A percentile compares a stretch with the other conserved stretches of the same genome.
Evolutionary conservation across 2,888 invertebrate species (phyloP).

Genomic region (Acrobasis consociella): DNA sequence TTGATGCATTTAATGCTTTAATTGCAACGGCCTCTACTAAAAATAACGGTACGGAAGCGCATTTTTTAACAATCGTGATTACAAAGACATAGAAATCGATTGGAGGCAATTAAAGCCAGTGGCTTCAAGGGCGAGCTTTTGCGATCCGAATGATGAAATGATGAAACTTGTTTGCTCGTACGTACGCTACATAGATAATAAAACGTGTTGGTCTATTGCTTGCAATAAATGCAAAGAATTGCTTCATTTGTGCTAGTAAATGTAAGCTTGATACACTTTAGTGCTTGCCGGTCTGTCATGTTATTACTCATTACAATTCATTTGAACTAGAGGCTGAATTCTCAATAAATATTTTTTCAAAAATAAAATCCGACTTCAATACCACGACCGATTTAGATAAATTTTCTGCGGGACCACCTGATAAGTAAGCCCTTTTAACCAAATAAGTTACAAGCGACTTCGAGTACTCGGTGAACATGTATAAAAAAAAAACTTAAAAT

Average conservation of each 20-base stretch:
- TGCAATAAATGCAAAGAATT: not conserved
- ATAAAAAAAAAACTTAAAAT: too few relatives aligned
- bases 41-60: slow-evolving; percentile 15
- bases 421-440: too few relatives aligned
- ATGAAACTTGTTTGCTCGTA: not conserved
- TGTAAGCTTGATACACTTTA: too few relatives aligned
- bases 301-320: too few relatives aligned
- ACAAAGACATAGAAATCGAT: slow-evolving; percentile 18
- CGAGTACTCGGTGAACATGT: too few relatives aligned
- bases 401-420: too few relatives aligned
- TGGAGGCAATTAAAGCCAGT: not conserved
- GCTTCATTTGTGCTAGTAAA: not conserved
- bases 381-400: too few relatives aligned
- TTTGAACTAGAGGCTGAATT: too few relatives aligned
- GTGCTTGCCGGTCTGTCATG: too few relatives aligned
- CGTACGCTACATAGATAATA: not conserved
- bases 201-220: not conserved
- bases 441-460: too few relatives aligned
- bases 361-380: too few relatives aligned
- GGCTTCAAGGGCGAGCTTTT: slow-evolving; percentile 2
- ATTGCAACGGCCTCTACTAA: slow-evolving; percentile 18
- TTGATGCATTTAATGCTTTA: slow-evolving; percentile 4
- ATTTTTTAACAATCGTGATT: slow-evolving; percentile 5
- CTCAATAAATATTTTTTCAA: too few relatives aligned
- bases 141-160: slow-evolving; percentile 3